Evolutionary conservation across 2,888 invertebrate genomes (phyloP), one percentile per base, ranked within the genome.

Genomic region (Spilosoma lubricipeda): DNA sequence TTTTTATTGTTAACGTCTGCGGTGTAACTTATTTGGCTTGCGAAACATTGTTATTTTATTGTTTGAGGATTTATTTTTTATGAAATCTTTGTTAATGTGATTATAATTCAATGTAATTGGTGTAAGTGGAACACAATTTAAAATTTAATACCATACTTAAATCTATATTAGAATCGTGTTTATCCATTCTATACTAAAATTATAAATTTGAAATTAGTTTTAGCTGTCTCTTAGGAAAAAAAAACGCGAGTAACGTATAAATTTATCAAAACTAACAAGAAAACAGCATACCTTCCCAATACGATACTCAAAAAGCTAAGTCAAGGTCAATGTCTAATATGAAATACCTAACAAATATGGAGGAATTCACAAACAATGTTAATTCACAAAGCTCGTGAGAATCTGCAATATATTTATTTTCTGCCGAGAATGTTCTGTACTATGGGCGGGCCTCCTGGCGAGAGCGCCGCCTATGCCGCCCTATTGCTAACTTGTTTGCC

Each of bases 1-100:
- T 71, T 76, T 76, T 76, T 67, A 71, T 73, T 76, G 72, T 83
- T 8, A 3, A 76, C 80, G 79, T 77, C 78, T 79, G 79, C 39
- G 67, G 63, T 70, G 42, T 45, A 23, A 75, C 70, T 67, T 27
- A 70, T 70, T 75, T 69, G 63, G 52, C 27, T 67, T 67, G 67
- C 64, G 15, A 69, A 72, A 72, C 67, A 45, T 52, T 66, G 8
- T 52, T 74, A 15, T 64, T 45, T 65, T 20, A 71, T 73, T 77
- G 68, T 77, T 73, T 67, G 39, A 56, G 20, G 39, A 9, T 52
- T 39, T 42, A n/a, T n/a, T 56, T 30, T 56, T 27, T 27, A 23
- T 18, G n/a, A 39, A 56, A 3, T n/a, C 20, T 2, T 66, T 66
- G 15, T 66, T 30, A 5, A n/a, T 30, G 27, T 30, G 18, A 18